Evolutionary conservation across 2,797 vertebrate genomes (phyloP), one percentile per base, ranked within the genome.

Genomic region (Discoglossus pictus): DNA sequence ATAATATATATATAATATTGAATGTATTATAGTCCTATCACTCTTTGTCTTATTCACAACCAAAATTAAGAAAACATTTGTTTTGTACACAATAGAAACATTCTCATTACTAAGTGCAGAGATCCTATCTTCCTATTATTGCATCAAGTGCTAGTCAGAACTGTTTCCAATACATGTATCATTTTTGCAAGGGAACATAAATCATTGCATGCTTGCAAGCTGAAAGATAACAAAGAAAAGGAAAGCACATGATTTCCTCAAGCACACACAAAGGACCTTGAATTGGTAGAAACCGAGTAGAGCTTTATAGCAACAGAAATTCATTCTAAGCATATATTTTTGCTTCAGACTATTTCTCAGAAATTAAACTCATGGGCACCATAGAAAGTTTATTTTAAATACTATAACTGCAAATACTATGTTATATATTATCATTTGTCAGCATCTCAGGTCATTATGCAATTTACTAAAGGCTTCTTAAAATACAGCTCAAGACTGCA

Each of bases 21-120:
- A n/a, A n/a, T n/a, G n/a, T n/a, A n/a, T n/a, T n/a, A n/a, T n/a
- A n/a, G n/a, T n/a, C n/a, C n/a, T n/a, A 91, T 86, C 91, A 94
- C 4, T 31, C 27, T 31, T 94, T 94, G 27, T 31, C 27, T 31
- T 8, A 31, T 31, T 31, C 27, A 31, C 27, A 31, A 58, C 15
- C 4, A 24, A 52, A 68, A 52, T 0, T 0, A 31, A 7, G 47
- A 47, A 61, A 58, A 13, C 4, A 52, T 5, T 4, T 9, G 2
- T 11, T 15, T 43, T 27, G 24, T 1, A 1, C 0, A 0, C 43
- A 66, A 48, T 16, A 54, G 48, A 39, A 44, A 7, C 15, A 62
- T n/a, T 8, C 0, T 10, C 43, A 27, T 42, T 18, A 17, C 21
- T 11, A 56, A 21, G 39, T 44, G 20, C 13, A 27, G 36, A 7